These are phyloP conservation scores for Tubulanus polymorphus DNA, from an alignment of 2,888 invertebrate species.

Conservation along the genomic window DNA sequence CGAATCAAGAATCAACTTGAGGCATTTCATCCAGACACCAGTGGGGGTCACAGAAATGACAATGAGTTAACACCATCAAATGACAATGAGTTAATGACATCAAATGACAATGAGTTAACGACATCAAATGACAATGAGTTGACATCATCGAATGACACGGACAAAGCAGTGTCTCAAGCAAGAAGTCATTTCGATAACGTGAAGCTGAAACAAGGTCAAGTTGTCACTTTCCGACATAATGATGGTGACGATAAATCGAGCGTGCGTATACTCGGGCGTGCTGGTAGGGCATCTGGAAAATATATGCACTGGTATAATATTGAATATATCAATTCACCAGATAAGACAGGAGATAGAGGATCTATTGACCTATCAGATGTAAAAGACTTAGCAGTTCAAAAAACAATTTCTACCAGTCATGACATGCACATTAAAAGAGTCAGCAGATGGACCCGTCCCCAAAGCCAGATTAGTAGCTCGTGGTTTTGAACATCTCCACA, in stretches of 20 bases:
- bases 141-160: too few relatives aligned
- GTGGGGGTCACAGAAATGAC: too few relatives aligned
- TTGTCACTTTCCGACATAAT: background rate
- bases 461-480: background rate
- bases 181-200: too few relatives aligned
- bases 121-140: too few relatives aligned
- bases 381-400: too few relatives aligned
- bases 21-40: too few relatives aligned
- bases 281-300: background rate
- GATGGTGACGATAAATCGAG: background rate
- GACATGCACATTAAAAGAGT: background rate
- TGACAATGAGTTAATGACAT: too few relatives aligned
- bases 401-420: too few relatives aligned
- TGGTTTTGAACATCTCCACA: background rate
- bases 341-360: background rate
- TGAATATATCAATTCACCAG: background rate
- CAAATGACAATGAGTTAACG: too few relatives aligned
- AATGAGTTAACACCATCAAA: too few relatives aligned
- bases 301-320: background rate
- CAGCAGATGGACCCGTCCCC: background rate
- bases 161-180: too few relatives aligned
- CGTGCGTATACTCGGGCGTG: background rate
- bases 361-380: background rate
- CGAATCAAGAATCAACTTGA: slow-evolving; percentile 16
- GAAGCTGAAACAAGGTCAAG: background rate